Evolutionary conservation across 2,797 vertebrate species (phyloP).

Genomic region (Muraenolepis orangiensis): DNA sequence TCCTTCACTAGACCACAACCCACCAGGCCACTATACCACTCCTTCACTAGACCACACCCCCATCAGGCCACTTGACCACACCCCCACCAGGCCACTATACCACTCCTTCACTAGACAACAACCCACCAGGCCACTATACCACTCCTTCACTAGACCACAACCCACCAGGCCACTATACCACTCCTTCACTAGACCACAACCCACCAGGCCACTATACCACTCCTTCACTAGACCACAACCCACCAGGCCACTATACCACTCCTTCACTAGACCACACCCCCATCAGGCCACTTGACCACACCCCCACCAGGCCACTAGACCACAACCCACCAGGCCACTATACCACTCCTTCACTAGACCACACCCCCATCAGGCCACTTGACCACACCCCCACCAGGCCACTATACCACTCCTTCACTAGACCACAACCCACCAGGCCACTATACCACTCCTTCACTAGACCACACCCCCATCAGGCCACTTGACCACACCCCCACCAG

Average conservation of each 20-base stretch:
- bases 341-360: background rate
- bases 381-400: too few species aligned
- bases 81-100: background rate
- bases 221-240: too few species aligned
- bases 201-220: too few species aligned
- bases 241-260: too few species aligned
- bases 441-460: background rate
- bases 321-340: too few species aligned
- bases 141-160: constrained; percentile 2
- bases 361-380: background rate
- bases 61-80: too few species aligned
- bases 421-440: background rate
- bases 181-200: too few species aligned
- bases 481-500: too few species aligned
- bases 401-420: background rate
- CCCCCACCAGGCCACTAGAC: background rate
- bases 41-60: background rate
- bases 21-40: background rate
- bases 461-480: too few species aligned
- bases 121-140: too few species aligned
- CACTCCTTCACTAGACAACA: constrained; percentile 2
- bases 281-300: constrained; percentile 7
- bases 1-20: background rate
- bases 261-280: background rate
- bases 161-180: too few species aligned